Conservation (phyloP, 2,797 vertebrate species). For the Aythya fuligula region DNA sequence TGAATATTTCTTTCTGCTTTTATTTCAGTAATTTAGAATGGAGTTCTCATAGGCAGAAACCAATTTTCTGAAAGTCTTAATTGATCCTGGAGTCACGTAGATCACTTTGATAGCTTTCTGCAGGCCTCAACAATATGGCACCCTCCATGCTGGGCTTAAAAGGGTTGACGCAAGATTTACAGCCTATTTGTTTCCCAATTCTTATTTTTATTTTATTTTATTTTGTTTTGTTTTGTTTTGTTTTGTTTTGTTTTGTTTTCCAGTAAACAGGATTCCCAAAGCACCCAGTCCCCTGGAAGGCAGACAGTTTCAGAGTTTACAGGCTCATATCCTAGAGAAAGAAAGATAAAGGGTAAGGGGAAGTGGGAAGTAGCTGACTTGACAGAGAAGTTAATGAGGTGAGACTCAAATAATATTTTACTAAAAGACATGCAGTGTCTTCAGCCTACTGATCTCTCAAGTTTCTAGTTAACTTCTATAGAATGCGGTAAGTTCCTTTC, state of each 20-base stretch:
- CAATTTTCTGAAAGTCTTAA: neutral
- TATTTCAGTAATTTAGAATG: neutral
- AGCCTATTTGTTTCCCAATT: neutral
- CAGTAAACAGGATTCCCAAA: neutral
- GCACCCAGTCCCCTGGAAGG: neutral
- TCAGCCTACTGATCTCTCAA: neutral
- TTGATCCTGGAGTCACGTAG: neutral
- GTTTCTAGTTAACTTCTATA: neutral
- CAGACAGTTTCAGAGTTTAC: neutral
- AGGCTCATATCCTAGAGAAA: neutral
- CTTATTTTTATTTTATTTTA: neutral
- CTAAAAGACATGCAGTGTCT: neutral
- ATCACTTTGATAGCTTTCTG: neutral
- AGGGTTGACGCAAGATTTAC: fast-evolving
- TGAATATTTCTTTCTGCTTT: neutral
- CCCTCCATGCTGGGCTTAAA: neutral
- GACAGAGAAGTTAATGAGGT: neutral
- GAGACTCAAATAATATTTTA: neutral
- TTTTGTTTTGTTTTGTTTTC: neutral
- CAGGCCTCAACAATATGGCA: neutral
- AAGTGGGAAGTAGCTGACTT: neutral
- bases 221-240: too few relatives aligned
- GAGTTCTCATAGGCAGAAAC: neutral
- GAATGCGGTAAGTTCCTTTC: neutral
- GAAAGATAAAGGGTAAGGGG: neutral